phyloP scores from a whole-genome alignment of 2,113 vertebrate genomes.

The Cynoglossus semilaevis region DNA sequence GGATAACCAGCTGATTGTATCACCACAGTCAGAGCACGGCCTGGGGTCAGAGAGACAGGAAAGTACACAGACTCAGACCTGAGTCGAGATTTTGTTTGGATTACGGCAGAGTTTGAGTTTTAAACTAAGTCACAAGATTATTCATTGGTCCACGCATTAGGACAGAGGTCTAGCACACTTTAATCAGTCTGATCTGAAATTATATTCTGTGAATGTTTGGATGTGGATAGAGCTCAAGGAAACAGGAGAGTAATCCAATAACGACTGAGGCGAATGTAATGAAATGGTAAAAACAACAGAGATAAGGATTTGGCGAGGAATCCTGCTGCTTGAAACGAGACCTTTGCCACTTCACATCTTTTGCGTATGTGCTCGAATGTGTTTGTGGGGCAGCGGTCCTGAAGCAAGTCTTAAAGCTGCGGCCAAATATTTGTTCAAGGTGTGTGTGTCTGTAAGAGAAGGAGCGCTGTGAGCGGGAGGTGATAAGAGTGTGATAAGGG shows the following conservation, averaged over 20 bases:
- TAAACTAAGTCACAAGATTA: conserved; percentile 30
- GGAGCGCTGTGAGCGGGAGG: conserved; percentile 50
- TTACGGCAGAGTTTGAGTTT: conserved; percentile 46
- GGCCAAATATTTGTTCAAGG: conserved; percentile 72
- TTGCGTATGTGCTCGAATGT: conserved; percentile 19
- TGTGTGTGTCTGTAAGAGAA: conserved; percentile 59
- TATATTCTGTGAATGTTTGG: not conserved
- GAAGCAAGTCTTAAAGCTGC: conserved; percentile 42
- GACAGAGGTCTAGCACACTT: not conserved
- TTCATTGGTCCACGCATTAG: not conserved
- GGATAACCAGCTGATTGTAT: conserved; percentile 77
- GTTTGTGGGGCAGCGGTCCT: conserved; percentile 34
- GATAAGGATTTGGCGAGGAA: not conserved
- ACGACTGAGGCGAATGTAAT: not conserved
- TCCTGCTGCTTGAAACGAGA: conserved; percentile 4
- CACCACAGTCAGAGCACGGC: conserved; percentile 56
- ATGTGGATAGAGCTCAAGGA: not conserved
- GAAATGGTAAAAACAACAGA: not conserved
- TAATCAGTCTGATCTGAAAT: not conserved
- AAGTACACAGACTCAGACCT: conserved; percentile 57
- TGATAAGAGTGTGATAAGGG: conserved; percentile 72
- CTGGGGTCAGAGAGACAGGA: conserved; percentile 65
- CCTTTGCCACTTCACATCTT: not conserved
- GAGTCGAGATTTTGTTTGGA: conserved; percentile 49
- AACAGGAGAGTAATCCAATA: not conserved